Base-by-base conservation (phyloP, 2,113 vertebrate species). In the Archocentrus centrarchus region DNA sequence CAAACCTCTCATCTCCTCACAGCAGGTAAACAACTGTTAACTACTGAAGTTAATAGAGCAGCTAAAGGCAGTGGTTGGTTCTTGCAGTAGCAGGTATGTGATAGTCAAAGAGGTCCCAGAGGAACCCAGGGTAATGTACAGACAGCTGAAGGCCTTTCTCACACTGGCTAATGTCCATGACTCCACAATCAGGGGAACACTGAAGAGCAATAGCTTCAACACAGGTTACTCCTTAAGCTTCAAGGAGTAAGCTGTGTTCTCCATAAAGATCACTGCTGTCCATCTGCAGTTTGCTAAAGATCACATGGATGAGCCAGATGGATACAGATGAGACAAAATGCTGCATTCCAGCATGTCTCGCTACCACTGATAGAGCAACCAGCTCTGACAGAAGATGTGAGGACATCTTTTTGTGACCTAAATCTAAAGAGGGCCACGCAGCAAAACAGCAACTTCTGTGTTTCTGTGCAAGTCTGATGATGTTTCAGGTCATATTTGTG, bases 311-410 rank as follows among this genome's bases (percentile, higher is more conserved):
- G 2, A 58, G 20, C 3, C 39, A 68, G 14, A 41, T 47, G 22
- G 39, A 18, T 27, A 41, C 7, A 1, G n/a, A 66, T 44, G 37
- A 64, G 37, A 15, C 7, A 5, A 68, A 47, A 22, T 9, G 14
- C 22, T 68, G n/a, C 62, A 41, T 22, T 64, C 3, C 62, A 14
- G 37, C 63, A 64, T 1, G 7, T n/a, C 62, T 27, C 15, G 2
- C 47, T 50, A 27, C 24, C 1, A 39, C 35, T 0, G 61, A 63
- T 0, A 18, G 18, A 37, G 0, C 10, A 1, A 11, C 17, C 2
- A 0, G 0, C 60, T 62, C 35, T 47, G 1, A 44, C n/a, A 41
- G 39, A 24, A 68, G 37, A 66, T 17, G n/a, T 10, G 63, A 44
- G 0, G 0, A 30, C 15, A 20, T 50, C 24, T 30, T 44, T 30